Evolutionary conservation across 2,888 invertebrate genomes (phyloP), one percentile per base, ranked within the genome.

Genomic region (Stenotaenia linearis): DNA sequence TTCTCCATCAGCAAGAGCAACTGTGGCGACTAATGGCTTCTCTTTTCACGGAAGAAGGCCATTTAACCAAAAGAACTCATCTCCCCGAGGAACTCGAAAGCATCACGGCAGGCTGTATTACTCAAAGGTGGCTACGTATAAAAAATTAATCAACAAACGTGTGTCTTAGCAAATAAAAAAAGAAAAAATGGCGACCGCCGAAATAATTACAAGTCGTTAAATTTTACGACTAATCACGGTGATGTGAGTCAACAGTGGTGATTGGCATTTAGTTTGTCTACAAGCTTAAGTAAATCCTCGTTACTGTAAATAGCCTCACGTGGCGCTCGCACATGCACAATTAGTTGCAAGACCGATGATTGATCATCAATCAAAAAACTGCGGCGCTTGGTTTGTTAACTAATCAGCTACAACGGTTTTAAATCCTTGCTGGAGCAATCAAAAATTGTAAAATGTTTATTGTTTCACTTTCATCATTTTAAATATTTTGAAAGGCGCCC

Each of bases 251-350:
- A 69, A 69, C 69, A 69, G 15, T 25, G 23, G 28, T 69, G 69
- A 69, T 69, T 69, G 69, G 69, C 69, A 69, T 69, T 69, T 69
- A 28, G 69, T 69, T 69, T 69, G 69, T 69, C 69, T 69, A 69
- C 69, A 69, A 69, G 69, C 69, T 69, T 69, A 69, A 69, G 28
- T n/a, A 69, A 69, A 69, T 25, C 69, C 69, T 69, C 69, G 69
- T 69, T 69, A 69, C 69, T 69, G 69, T 69, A 69, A 69, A 69
- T 28, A 28, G 69, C 5, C 69, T 69, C 69, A 23, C 25, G 69
- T 28, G 69, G 69, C 23, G 69, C n/a, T 28, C n/a, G 25, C 28
- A 69, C 69, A 69, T 69, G 69, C 28, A 6, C 69, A 69, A 69
- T 69, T 69, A 69, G 69, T 28, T 69, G 25, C n/a, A n/a, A n/a